Percentiles rank a stretch among this genome's conserved stretches.
Conservation (phyloP, 2,797 vertebrate genomes). For the Gouania willdenowi region DNA sequence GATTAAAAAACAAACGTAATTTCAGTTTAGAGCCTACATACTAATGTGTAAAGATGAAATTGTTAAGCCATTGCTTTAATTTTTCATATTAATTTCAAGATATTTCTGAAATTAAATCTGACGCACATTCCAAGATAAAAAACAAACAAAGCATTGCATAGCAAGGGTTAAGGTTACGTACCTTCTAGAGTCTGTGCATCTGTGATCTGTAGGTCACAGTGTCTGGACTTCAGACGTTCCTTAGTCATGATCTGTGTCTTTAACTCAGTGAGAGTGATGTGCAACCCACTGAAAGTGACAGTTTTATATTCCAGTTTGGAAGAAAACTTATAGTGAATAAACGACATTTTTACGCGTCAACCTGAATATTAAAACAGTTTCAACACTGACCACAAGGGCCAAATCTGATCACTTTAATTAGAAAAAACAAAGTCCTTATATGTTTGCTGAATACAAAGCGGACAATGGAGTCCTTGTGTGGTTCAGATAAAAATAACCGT, state of each 20-base stretch:
- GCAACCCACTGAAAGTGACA: constrained; percentile 96
- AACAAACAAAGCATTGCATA: no score
- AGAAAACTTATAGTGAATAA: constrained; percentile 98
- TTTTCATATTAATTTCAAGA: no score
- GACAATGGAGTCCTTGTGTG: no score
- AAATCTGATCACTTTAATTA: constrained; percentile 52
- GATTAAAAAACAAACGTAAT: no score
- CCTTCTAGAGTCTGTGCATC: constrained; percentile 98
- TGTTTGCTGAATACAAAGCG: no score
- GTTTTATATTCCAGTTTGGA: constrained; percentile 98
- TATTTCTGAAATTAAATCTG: no score
- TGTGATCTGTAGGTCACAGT: constrained; percentile 98
- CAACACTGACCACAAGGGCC: constrained; percentile 63
- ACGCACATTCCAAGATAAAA: no score
- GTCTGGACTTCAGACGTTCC: constrained; percentile 95
- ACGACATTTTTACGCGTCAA: constrained; percentile 82
- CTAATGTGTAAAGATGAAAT: no score
- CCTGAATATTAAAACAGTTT: constrained; percentile 43
- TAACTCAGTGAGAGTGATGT: constrained; percentile 94
- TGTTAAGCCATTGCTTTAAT: no score
- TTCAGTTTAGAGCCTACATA: no score
- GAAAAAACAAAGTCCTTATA: constrained; percentile 57
- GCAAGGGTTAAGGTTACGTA: constrained; percentile 57
- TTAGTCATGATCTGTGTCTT: constrained; percentile 97
- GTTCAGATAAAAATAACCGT: no score